Base-by-base conservation (phyloP, 1,140 invertebrate species). In the Cepaea nemoralis region DNA sequence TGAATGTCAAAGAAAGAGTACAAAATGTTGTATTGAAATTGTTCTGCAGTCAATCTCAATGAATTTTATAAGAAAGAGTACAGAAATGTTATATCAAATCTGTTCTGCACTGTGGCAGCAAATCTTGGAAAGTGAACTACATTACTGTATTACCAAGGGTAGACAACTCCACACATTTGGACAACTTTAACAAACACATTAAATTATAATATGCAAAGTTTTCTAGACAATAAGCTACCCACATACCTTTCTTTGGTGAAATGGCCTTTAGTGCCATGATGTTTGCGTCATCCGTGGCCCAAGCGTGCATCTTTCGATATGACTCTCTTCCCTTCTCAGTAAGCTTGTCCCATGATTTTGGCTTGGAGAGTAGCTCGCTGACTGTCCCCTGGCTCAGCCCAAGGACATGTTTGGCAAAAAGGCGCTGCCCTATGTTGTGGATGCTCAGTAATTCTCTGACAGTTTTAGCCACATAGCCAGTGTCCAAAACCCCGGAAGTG, bases 271-370 rank as follows among this genome's bases (percentile, higher is more conserved):
- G 95, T 82, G 99, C 95, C 92, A 98, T 94, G 82, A 99, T 97
- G 87, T 98, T 98, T 88, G 96, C 95, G 87, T 99, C 97, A 92
- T 99, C 98, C 89, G 96, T 97, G 77, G 97, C 96, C 98, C 98
- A 99, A 80, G 97, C 97, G 92, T 99, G 97, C 97, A 99, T 99
- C 92, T 99, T 99, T 83, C 98, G 93, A 92, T 99, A 99, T 77
- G 97, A 98, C 92, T 99, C 98, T 35, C 98, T 93, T 14, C 98
- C 98, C 92, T 99, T 99, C 92, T 99, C 98, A 31, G 99, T 99
- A 85, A 99, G 92, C 92, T 99, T 99, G 92, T 99, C 97, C 99
- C 99, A 99, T 0, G 97, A 97, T 90, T 99, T 99, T 3, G 99
- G 98, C 91, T 99, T 99, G 73, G 98, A 99, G 31, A 99, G 93